These are phyloP conservation scores for Dreissena rostriformis DNA, from an alignment of 1,140 invertebrate species.

Conservation along the genomic window DNA sequence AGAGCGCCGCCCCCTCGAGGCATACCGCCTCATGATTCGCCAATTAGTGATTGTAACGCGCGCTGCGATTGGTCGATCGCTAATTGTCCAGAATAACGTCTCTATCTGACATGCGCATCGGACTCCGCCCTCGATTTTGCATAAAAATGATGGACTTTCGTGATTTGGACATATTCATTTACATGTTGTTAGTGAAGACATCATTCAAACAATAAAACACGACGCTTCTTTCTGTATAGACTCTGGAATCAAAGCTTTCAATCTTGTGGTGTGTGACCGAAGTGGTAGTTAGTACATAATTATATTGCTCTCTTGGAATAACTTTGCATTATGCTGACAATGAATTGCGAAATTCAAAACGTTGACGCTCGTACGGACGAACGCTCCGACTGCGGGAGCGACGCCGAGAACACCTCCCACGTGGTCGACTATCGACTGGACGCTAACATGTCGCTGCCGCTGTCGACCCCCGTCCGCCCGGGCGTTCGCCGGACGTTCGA, in stretches of 20 bases:
- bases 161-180: constrained; percentile 14
- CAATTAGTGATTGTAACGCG: constrained; percentile 21
- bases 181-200: not conserved
- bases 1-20: constrained; percentile 48
- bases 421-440: constrained; percentile 44
- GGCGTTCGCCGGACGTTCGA: not conserved
- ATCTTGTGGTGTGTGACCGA: too few species aligned
- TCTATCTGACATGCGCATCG: constrained; percentile 17
- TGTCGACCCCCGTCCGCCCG: constrained; percentile 12
- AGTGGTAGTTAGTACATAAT: too few species aligned
- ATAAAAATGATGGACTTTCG: constrained; percentile 43
- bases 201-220: not conserved
- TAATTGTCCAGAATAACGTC: constrained; percentile 37
- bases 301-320: too few species aligned
- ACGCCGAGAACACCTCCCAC: constrained; percentile 47
- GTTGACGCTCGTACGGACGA: constrained; percentile 19
- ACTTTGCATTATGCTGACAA: constrained; percentile 35
- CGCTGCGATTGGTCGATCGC: constrained; percentile 33
- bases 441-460: constrained; percentile 34
- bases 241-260: not conserved
- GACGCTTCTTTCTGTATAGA: not conserved
- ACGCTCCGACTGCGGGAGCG: constrained; percentile 46
- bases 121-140: constrained; percentile 40
- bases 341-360: constrained; percentile 28
- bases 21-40: constrained; percentile 26